phyloP scores from a whole-genome alignment of 2,113 vertebrate species.

The Dipodomys stephensi region DNA sequence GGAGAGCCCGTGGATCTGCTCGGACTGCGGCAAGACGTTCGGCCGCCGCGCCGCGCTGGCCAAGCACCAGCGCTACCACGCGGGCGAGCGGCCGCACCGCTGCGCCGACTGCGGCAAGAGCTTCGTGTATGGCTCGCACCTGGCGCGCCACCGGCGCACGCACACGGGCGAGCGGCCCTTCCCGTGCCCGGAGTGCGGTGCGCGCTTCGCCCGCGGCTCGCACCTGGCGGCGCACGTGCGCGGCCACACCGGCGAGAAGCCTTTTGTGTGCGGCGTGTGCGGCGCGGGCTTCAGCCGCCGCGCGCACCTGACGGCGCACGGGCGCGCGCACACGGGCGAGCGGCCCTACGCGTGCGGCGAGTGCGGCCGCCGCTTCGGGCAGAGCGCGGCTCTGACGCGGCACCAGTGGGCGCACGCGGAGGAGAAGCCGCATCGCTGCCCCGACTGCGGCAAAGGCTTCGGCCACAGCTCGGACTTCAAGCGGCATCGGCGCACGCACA shows the following conservation, averaged over 20 bases:
- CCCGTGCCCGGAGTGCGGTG: conserved; percentile 85
- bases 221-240: conserved; percentile 88
- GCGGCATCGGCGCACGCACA: conserved; percentile 80
- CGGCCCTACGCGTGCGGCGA: conserved; percentile 88
- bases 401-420: conserved; percentile 87
- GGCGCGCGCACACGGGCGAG: conserved; percentile 88
- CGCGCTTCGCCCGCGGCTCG: conserved; percentile 84
- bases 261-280: conserved; percentile 89
- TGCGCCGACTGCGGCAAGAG: conserved; percentile 88
- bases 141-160: conserved; percentile 87
- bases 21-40: conserved; percentile 87
- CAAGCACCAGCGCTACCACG: conserved; percentile 86
- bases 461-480: conserved; percentile 84
- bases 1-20: conserved; percentile 83
- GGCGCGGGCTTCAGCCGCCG: conserved; percentile 87
- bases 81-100: conserved; percentile 85
- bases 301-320: conserved; percentile 89
- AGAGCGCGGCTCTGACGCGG: conserved; percentile 87
- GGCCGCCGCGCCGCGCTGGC: conserved; percentile 86
- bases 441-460: conserved; percentile 83
- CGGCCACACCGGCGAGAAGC: conserved; percentile 86
- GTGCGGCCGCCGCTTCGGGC: conserved; percentile 90
- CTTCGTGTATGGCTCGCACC: conserved; percentile 87
- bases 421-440: conserved; percentile 83
- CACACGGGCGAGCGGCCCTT: conserved; percentile 86